Percentiles rank a stretch among this genome's conserved stretches.
Evolutionary conservation across 2,888 invertebrate genomes (phyloP).

Genomic region (Spisula solida): DNA sequence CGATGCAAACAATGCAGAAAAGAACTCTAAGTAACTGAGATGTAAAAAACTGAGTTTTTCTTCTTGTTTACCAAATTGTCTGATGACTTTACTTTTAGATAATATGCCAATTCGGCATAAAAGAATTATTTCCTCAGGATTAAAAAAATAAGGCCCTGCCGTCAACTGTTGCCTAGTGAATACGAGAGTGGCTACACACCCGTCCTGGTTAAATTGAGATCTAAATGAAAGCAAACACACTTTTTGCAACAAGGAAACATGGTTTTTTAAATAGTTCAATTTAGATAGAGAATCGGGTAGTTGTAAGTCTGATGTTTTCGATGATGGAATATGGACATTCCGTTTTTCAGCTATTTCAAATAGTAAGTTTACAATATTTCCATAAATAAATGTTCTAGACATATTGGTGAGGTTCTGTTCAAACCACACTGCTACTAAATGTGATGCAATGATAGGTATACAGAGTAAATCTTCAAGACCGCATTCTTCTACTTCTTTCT

Average conservation of each 20-base stretch:
- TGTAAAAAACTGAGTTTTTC: neutral
- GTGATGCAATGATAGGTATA: neutral
- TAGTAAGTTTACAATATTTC: neutral
- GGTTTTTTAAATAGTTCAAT: neutral
- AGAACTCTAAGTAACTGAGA: neutral
- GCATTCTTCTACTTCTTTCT: neutral
- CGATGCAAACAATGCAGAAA: neutral
- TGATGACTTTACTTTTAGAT: neutral
- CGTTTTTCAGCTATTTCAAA: neutral
- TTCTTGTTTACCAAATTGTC: neutral
- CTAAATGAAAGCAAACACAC: constrained; percentile 16
- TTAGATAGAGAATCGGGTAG: neutral
- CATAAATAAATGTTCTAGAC: neutral
- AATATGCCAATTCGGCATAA: neutral
- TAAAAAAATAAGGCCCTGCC: neutral
- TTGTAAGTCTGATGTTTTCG: neutral
- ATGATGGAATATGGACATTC: neutral
- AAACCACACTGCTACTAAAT: neutral
- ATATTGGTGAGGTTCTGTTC: neutral
- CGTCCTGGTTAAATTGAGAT: neutral
- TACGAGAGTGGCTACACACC: neutral
- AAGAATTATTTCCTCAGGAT: neutral
- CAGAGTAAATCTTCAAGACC: neutral
- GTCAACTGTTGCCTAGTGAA: neutral
- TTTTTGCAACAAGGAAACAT: neutral